Evolutionary conservation across 2,797 vertebrate species (phyloP), one percentile per base, ranked within the genome.

Genomic region (Synaphobranchus kaupii): DNA sequence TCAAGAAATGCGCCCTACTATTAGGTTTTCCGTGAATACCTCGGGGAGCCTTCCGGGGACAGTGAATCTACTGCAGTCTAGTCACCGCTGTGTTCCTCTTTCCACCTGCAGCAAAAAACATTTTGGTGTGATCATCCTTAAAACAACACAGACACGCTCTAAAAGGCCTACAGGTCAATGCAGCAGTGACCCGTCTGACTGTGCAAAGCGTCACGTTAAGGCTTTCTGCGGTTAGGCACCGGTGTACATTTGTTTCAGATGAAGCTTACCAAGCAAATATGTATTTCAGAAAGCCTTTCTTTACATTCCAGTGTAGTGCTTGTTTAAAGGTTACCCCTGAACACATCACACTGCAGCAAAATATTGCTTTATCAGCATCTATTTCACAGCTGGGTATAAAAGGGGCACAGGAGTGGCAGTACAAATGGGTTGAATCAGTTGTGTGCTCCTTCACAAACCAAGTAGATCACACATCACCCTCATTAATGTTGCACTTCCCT

Each of bases 1-100:
- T 91, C 87, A 87, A 86, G 58, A 73, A 63, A 91, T 89, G 84
- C 47, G 8, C 85, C 86, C 44, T 5, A 6, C 88, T 90, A 90
- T 91, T 90, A 90, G 89, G 89, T 86, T 93, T 93, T 93, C 83
- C 78, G 76, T 92, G 91, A 90, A 85, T 87, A 86, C 82, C 48
- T 22, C 52, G 82, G 87, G 84, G 89, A 73, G 90, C 83, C 89
- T 90, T 91, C 85, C 88, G 89, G 87, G 89, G 89, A 90, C 90
- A 34, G 87, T 91, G 54, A 89, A 88, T 73, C 83, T 89, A 90
- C 89, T 88, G 86, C 89, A 91, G 90, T 90, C 91, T 90, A 80
- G 88, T 89, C 90, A 92, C 89, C 92, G 63, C 1, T 87, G 88
- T 83, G 87, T 44, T 44, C 47, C 80, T 71, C 28, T 89, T 50